These are phyloP conservation scores for Marmota monax DNA, from an alignment of 2,113 vertebrate genomes.

Conservation along the genomic window DNA sequence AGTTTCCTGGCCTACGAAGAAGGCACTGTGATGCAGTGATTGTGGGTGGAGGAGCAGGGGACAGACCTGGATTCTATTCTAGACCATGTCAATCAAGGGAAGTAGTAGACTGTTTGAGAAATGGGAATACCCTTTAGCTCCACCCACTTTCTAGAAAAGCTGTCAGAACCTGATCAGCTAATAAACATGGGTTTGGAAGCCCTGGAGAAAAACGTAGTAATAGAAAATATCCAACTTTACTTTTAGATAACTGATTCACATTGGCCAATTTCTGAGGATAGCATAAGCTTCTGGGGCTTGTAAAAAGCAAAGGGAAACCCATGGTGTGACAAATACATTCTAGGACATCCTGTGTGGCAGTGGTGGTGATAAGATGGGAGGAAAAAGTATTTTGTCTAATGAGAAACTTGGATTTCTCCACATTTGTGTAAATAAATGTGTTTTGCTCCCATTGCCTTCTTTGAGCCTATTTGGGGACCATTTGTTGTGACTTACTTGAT, in stretches of 20 bases:
- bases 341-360: not conserved
- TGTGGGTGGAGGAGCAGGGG: not conserved
- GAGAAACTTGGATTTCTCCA: not conserved
- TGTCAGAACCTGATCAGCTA: not conserved
- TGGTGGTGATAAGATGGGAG: not conserved
- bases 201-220: not conserved
- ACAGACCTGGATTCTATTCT: not conserved
- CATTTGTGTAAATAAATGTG: not conserved
- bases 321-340: not conserved
- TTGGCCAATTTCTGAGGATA: not conserved
- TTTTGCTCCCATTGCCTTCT: constrained; percentile 7
- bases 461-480: not conserved
- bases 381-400: not conserved
- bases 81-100: not conserved
- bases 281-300: not conserved
- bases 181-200: not conserved
- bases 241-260: not conserved
- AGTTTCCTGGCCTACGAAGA: not conserved
- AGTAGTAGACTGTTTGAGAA: not conserved
- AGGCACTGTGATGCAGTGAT: too few species aligned
- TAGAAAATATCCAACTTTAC: not conserved
- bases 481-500: constrained; percentile 49
- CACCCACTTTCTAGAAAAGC: not conserved
- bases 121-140: too few species aligned
- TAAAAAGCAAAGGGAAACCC: not conserved